These are phyloP conservation scores for Gobio gobio DNA, from an alignment of 2,113 vertebrate genomes.

Conservation along the genomic window DNA sequence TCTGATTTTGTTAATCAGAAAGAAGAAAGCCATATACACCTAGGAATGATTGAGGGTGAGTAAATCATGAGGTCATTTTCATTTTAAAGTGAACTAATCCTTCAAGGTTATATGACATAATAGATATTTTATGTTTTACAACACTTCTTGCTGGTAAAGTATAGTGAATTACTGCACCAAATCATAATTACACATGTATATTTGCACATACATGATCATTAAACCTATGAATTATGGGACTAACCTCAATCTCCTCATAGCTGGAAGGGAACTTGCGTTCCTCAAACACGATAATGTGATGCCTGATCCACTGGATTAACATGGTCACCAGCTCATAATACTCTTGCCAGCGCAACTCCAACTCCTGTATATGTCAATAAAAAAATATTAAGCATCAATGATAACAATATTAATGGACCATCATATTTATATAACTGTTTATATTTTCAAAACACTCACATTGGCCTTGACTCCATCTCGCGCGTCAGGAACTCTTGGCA, in stretches of 20 bases:
- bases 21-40: too few species aligned
- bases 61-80: too few species aligned
- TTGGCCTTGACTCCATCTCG: slow-evolving; percentile 89
- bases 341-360: slow-evolving; percentile 95
- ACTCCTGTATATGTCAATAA: slow-evolving; percentile 76
- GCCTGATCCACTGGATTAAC: slow-evolving; percentile 91
- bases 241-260: slow-evolving; percentile 94
- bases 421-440: neutral
- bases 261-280: slow-evolving; percentile 87
- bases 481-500: slow-evolving; percentile 88
- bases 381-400: neutral
- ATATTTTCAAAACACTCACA: slow-evolving; percentile 72
- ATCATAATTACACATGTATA: neutral
- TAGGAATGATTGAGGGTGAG: too few species aligned
- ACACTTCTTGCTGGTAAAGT: neutral
- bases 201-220: neutral
- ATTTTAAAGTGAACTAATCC: too few species aligned
- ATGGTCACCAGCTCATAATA: slow-evolving; percentile 90
- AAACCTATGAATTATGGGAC: slow-evolving; percentile 24
- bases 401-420: neutral
- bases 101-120: neutral
- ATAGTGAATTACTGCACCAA: neutral
- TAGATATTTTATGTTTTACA: neutral
- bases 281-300: slow-evolving; percentile 86
- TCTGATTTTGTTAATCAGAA: too few species aligned